Base-by-base conservation (phyloP, 2,113 vertebrate genomes). In the Notiomystis cincta region DNA sequence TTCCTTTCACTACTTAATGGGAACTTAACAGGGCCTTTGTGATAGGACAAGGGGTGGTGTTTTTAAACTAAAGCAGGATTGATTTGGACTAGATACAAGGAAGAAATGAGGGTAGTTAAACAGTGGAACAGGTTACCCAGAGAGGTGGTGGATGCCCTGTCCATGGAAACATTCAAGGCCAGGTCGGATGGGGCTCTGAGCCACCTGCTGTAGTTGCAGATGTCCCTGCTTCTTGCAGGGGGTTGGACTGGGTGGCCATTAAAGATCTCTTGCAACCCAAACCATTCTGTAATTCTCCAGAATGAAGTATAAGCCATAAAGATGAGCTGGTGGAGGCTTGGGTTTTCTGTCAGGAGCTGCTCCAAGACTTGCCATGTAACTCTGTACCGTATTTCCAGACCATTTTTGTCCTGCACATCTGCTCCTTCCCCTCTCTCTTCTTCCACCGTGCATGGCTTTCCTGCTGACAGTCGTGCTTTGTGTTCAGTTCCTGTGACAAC, bases 401-500 rank as follows among this genome's bases (percentile, higher is more conserved):
- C 27, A 11, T 48, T 81, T 76, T 62, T 60, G 31, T 69, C 23
- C 73, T 33, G 13, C 1, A 0, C 37, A 45, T 87, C 51, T 79
- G 30, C 48, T 64, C 21, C 57, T 79, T 78, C 31, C n/a, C 17
- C 11, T 56, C 13, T 69, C 37, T 37, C 25, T 70, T 75, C 53
- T 69, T 44, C 61, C 28, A 31, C 13, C 31, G 75, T 31, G 40
- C 48, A 48, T 50, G 87, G 57, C 70, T 91, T 71, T 94, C 62
- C 18, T n/a, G 64, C 48, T 76, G 90, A 77, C 42, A 38, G 38
- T 30, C 5, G 0, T 37, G 56, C 54, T 82, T 82, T 89, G 64
- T 86, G 45, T 42, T 53, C 60, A 25, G 90, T 88, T 95, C 61
- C 95, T 94, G 38, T 92, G 94, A 78, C 72, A 87, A 78, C 84